These are phyloP conservation scores for Cerastoderma edule DNA, from an alignment of 2,888 invertebrate genomes.

Conservation along the genomic window DNA sequence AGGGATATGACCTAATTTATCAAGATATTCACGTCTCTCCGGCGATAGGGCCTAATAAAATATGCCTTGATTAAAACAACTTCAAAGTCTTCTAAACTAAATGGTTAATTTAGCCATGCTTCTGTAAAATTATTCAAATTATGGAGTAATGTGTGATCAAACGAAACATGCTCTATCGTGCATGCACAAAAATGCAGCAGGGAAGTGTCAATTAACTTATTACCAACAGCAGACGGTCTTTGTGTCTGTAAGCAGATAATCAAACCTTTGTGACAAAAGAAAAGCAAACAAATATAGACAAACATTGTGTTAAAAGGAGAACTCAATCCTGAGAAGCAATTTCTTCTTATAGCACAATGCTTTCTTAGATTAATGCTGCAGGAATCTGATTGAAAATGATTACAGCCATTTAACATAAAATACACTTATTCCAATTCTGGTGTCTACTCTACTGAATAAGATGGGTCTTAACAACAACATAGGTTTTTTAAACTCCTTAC, in stretches of 20 bases:
- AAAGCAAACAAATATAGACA: no score
- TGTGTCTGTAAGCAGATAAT: no score
- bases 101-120: conserved; percentile 46
- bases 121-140: conserved; percentile 48
- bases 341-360: not conserved
- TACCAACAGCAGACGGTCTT: no score
- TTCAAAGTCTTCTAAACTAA: conserved; percentile 31
- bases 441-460: no score
- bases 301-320: no score
- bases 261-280: no score
- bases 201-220: conserved; percentile 9
- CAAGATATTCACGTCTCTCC: conserved; percentile 1
- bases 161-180: conserved; percentile 3
- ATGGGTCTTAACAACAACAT: no score
- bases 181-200: conserved; percentile 15
- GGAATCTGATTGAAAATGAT: no score
- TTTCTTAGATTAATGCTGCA: not conserved
- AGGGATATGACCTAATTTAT: conserved; percentile 41
- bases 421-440: conserved; percentile 1
- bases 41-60: conserved; percentile 42
- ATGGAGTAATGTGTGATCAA: conserved; percentile 13
- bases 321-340: not conserved
- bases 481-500: no score
- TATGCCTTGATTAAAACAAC: conserved; percentile 43
- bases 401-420: no score